Percentiles rank a stretch among this genome's conserved stretches.
Evolutionary conservation across 2,797 vertebrate species (phyloP).

Genomic region (Propithecus perrieri): DNA sequence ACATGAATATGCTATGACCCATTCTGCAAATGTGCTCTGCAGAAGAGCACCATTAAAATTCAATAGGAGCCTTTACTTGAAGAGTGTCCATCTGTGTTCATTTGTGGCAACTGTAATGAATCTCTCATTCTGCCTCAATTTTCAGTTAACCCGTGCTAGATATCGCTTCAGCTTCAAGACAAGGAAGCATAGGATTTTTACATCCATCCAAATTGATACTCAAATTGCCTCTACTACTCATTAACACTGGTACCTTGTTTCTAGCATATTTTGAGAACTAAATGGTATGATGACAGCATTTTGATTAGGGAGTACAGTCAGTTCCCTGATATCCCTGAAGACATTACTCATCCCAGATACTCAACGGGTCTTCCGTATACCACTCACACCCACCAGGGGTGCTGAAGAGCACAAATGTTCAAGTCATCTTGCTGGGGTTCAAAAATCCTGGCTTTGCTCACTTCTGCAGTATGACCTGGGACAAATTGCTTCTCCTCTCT

Average conservation of each 20-base stretch:
- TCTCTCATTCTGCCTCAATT: slow-evolving; percentile 8
- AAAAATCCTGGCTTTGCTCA: neutral
- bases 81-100: slow-evolving; percentile 71
- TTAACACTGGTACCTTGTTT: too few relatives aligned
- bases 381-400: fast-evolving
- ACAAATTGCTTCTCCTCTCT: neutral
- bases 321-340: neutral
- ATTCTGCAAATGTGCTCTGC: slow-evolving; percentile 62
- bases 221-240: too few relatives aligned
- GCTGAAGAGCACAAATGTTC: neutral
- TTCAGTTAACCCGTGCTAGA: neutral
- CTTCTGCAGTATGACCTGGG: neutral
- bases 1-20: slow-evolving; percentile 69
- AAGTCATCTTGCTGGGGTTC: neutral
- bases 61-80: slow-evolving; percentile 53
- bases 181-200: neutral
- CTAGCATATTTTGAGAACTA: too few relatives aligned
- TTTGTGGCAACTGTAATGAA: slow-evolving; percentile 37
- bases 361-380: neutral
- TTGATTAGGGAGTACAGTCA: neutral
- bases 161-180: neutral
- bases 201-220: neutral
- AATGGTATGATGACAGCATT: too few relatives aligned
- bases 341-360: neutral
- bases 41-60: slow-evolving; percentile 68